These are phyloP conservation scores for Orientallactaga sibirica DNA, from an alignment of 2,797 vertebrate species.

Conservation along the genomic window DNA sequence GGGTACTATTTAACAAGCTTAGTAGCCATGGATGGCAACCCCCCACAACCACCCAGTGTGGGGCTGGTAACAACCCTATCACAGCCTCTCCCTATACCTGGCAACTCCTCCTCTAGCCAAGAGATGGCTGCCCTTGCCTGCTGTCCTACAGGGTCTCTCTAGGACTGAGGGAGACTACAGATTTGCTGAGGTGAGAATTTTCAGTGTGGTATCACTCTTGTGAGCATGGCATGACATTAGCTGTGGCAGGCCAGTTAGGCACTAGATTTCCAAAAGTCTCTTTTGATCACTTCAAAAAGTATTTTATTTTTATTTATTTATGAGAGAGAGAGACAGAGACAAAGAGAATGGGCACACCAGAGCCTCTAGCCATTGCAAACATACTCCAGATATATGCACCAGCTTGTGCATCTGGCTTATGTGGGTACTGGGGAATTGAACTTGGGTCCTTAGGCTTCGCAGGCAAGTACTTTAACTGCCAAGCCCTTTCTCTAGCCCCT, in stretches of 20 bases:
- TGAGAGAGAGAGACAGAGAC: no score
- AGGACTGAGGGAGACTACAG: neutral
- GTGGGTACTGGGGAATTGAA: no score
- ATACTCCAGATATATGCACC: no score
- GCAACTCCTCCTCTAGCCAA: neutral
- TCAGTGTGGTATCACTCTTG: neutral
- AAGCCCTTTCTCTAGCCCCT: no score
- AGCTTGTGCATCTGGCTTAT: no score
- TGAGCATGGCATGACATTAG: fast-evolving
- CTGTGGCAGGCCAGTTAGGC: no score
- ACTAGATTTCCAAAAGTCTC: neutral
- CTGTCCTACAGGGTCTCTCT: neutral
- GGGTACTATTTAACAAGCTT: neutral
- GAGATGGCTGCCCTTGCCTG: fast-evolving
- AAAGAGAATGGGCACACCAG: no score
- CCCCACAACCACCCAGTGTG: no score
- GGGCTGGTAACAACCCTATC: neutral
- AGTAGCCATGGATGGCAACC: neutral
- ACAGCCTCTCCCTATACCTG: neutral
- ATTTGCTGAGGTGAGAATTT: neutral
- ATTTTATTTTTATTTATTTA: no score
- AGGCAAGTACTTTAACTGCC: no score
- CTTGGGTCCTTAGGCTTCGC: no score
- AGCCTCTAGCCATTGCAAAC: no score
- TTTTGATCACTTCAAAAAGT: neutral